These are phyloP conservation scores for Vipera latastei DNA, from an alignment of 2,797 vertebrate species.

Conservation along the genomic window DNA sequence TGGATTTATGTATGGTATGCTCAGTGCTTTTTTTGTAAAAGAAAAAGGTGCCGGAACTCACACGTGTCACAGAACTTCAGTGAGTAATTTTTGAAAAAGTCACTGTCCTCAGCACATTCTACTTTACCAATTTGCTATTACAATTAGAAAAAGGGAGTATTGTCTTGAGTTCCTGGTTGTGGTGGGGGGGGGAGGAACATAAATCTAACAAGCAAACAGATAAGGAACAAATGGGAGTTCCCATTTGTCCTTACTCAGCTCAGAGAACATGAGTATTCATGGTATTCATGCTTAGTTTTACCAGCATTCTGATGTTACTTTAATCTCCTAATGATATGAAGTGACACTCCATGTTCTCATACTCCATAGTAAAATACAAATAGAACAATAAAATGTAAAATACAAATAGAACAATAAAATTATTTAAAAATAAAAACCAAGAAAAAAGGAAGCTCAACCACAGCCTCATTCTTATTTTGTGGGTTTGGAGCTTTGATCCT, in stretches of 20 bases:
- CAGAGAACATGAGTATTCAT: background rate
- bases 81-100: background rate
- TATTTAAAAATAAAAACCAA: too few species aligned
- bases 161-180: background rate
- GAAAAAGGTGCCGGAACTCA: too few species aligned
- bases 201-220: background rate
- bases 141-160: background rate
- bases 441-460: background rate
- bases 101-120: background rate
- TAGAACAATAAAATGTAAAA: too few species aligned
- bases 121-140: background rate
- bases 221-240: background rate
- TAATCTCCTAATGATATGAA: background rate
- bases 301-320: background rate
- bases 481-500: background rate
- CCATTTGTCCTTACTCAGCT: background rate
- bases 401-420: too few species aligned
- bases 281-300: background rate
- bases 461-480: background rate
- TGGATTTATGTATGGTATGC: too few species aligned
- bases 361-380: background rate
- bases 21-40: too few species aligned
- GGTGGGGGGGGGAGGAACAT: background rate
- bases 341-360: background rate
- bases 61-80: too few species aligned